Evolutionary conservation across 2,113 vertebrate genomes (phyloP), one percentile per base, ranked within the genome.

Genomic region (Numenius arquata): DNA sequence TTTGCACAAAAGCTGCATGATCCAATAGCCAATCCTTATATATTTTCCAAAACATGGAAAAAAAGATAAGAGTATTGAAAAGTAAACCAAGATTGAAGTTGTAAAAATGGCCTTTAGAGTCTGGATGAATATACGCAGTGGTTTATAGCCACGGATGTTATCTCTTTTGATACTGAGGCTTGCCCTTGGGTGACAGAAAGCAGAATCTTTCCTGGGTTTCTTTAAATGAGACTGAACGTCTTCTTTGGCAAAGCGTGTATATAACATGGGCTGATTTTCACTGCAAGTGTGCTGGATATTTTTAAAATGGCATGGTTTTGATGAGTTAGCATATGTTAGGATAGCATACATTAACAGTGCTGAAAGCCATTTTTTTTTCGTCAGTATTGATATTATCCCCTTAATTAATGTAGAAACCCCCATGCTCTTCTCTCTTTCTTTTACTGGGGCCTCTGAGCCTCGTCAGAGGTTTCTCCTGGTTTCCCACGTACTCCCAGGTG

Each of bases 131-230:
- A 85, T 25, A 56, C 36, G 12, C 34, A 15, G 52, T 56, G 47
- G 36, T 96, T 96, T 90, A 73, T 41, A 89, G 47, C 76, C 41
- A 14, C 0, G 7, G 67, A 87, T 85, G 36, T 82, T 95, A 91
- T 93, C 88, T 87, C 70, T 89, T 95, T 84, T 90, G 94, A 92
- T 95, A 38, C 89, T 17, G 36, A 75, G 90, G 65, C 66, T 87
- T 95, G 92, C 92, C 92, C 88, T 90, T 89, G 80, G 83, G 83
- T 92, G 94, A 93, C 76, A 93, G 92, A 90, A 96, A 93, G 92
- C 86, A 89, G 83, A 92, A 82, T 89, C 73, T 86, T 87, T 12
- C 89, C 66, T 65, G 86, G 62, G 66, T 97, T 93, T 95, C 86
- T 89, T 81, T 93, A 95, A 93, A 91, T 62, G 84, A 89, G 94